Percentiles rank a stretch among this genome's conserved stretches.
These are phyloP conservation scores for Cheilosia grossa DNA, from an alignment of 2,888 invertebrate species.

Conservation along the genomic window DNA sequence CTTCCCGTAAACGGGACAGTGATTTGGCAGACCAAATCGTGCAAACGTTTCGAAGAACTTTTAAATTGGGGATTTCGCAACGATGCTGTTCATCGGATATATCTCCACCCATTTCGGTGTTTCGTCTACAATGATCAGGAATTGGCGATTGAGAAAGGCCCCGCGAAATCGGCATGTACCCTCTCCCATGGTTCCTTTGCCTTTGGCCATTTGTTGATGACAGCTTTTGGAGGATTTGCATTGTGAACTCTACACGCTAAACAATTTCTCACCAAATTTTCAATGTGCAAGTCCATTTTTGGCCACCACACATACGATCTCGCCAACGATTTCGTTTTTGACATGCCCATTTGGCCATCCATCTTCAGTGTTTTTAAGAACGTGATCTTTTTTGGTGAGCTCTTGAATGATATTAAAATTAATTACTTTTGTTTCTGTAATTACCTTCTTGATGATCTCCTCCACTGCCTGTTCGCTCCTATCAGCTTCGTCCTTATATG, in stretches of 20 bases:
- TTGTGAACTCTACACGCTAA: too few relatives aligned
- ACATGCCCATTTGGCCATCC: constrained; percentile 10
- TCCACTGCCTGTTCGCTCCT: neutral
- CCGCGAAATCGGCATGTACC: too few relatives aligned
- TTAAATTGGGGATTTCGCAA: neutral
- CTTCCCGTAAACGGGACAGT: too few relatives aligned
- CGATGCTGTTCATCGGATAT: constrained; percentile 8
- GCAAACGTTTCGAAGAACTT: too few relatives aligned
- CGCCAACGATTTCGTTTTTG: constrained; percentile 5
- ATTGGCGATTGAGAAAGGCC: constrained; percentile 26
- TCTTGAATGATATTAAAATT: constrained; percentile 19
- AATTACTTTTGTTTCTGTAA: constrained; percentile 13
- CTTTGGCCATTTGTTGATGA: too few relatives aligned
- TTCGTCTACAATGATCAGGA: neutral
- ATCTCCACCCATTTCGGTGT: constrained; percentile 15
- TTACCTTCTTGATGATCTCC: neutral
- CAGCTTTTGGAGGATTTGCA: too few relatives aligned
- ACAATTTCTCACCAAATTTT: constrained; percentile 8
- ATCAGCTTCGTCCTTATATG: neutral
- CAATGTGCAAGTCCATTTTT: neutral
- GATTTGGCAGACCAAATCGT: too few relatives aligned
- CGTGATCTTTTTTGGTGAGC: constrained; percentile 3
- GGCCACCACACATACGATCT: constrained; percentile 15
- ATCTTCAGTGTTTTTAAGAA: neutral
- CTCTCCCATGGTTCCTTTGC: too few relatives aligned